Evolutionary conservation across 2,113 vertebrate species (phyloP), one percentile per base, ranked within the genome.

Genomic region (Hymenochirus boettgeri): DNA sequence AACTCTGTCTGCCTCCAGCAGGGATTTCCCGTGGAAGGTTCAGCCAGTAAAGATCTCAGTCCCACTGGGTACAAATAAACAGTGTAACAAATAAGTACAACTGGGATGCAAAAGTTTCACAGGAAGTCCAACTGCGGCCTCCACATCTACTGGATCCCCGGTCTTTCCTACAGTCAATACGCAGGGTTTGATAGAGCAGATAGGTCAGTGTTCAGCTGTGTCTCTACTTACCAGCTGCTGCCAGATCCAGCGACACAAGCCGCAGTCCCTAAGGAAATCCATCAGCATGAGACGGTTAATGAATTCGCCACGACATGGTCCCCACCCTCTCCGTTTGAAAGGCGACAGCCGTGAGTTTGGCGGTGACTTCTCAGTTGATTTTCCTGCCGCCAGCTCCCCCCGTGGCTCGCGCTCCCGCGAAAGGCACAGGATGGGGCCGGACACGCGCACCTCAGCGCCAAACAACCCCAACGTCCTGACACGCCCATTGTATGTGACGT

Each of bases 171-270:
- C 23, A 4, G 12, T 6, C 15, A 24, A 9, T 37, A 29, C 18
- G 12, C 45, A 18, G 26, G n/a, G 26, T 19, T 22, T 25, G 25
- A 6, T 31, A 46, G 15, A 59, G 39, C 46, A 23, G 19, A 45
- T 3, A 33, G 11, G n/a, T 52, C 65, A 35, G 56, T 39, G 57
- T n/a, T n/a, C n/a, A n/a, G n/a, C n/a, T n/a, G n/a, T n/a, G n/a
- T n/a, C n/a, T n/a, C n/a, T 33, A 81, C 87, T 75, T 88, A 98
- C 94, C 94, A 98, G 89, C 90, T 96, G 95, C 83, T 95, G 92
- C 73, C 93, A 91, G 75, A 95, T 86, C 95, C 95, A 97, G 74
- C 93, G 93, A 74, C 92, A 86, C 92, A 96, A 95, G 85, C 88
- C 61, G 55, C 35, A 63, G 69, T 73, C 69, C 70, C 65, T 59